Percentiles rank a stretch among this genome's conserved stretches.
phyloP scores from a whole-genome alignment of 2,888 invertebrate genomes.

The Oegoconia quadripuncta region DNA sequence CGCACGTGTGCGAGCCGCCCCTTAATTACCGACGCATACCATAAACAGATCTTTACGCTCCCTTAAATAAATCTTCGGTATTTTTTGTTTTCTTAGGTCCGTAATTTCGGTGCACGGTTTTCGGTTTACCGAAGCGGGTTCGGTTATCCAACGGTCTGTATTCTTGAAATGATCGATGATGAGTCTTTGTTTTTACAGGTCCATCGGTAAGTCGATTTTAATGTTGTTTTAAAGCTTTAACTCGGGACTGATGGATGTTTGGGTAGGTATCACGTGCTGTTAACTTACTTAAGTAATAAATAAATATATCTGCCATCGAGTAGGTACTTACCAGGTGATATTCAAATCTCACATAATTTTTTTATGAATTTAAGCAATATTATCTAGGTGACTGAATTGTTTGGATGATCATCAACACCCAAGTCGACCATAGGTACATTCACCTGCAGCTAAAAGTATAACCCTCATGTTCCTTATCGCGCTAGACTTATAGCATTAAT shows the following conservation, averaged over 20 bases:
- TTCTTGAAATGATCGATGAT: conserved; percentile 60
- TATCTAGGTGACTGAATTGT: too few relatives aligned
- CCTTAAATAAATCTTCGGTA: conserved; percentile 75
- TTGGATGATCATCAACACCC: too few relatives aligned
- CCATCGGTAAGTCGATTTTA: conserved; percentile 50
- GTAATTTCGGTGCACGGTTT: conserved; percentile 64
- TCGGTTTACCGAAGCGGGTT: conserved; percentile 57
- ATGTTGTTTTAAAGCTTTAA: conserved; percentile 40
- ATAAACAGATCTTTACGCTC: conserved; percentile 80
- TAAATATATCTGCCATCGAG: too few relatives aligned
- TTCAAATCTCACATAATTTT: too few relatives aligned
- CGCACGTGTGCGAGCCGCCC: conserved; percentile 75
- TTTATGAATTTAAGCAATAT: too few relatives aligned
- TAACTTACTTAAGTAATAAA: conserved; percentile 2
- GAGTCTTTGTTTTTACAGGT: conserved; percentile 70
- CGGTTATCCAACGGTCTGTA: conserved; percentile 39
- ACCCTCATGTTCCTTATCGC: too few relatives aligned
- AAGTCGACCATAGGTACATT: too few relatives aligned
- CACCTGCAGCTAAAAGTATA: too few relatives aligned
- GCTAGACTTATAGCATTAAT: too few relatives aligned
- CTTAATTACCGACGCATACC: conserved; percentile 79
- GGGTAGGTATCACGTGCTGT: conserved; percentile 15
- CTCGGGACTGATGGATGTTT: conserved; percentile 34
- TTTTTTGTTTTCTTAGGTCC: conserved; percentile 69
- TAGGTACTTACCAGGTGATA: too few relatives aligned